These are phyloP conservation scores for Andrena camellia DNA, from an alignment of 2,888 invertebrate species.

Conservation along the genomic window DNA sequence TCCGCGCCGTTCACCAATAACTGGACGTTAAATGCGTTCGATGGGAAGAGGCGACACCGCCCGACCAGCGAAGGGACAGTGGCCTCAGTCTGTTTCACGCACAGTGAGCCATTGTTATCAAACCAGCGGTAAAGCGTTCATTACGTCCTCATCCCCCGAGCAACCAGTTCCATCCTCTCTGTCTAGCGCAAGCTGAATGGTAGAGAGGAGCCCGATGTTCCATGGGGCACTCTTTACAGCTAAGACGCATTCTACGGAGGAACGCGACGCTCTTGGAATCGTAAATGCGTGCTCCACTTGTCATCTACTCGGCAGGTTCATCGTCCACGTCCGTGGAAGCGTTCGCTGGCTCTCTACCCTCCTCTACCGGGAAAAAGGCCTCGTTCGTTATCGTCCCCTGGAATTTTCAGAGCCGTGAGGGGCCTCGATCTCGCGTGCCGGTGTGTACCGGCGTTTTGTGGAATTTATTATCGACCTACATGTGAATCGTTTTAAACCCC, in stretches of 20 bases:
- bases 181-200: constrained; percentile 2
- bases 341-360: constrained; percentile 21
- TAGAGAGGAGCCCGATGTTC: constrained; percentile 35
- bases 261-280: constrained; percentile 71
- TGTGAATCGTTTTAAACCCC: constrained; percentile 31
- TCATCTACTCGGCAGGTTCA: constrained; percentile 70
- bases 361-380: constrained; percentile 41
- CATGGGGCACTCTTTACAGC: constrained; percentile 29
- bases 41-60: constrained; percentile 36
- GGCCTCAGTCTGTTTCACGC: constrained; percentile 56
- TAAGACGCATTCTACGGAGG: constrained; percentile 62
- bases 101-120: constrained; percentile 76
- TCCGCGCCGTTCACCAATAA: constrained; percentile 21
- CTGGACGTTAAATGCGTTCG: constrained; percentile 28
- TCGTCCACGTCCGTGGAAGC: constrained; percentile 48
- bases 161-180: constrained; percentile 43
- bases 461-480: constrained; percentile 53
- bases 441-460: constrained; percentile 47
- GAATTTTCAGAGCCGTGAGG: constrained; percentile 53
- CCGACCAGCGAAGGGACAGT: constrained; percentile 31
- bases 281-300: constrained; percentile 74
- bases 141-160: constrained; percentile 59
- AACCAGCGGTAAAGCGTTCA: constrained; percentile 58
- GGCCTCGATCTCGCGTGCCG: constrained; percentile 34
- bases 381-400: constrained; percentile 55